A percentile compares a stretch with the other conserved stretches of the same genome.
Evolutionary conservation across 2,113 vertebrate species (phyloP).

Genomic region (Ptyas mucosa): DNA sequence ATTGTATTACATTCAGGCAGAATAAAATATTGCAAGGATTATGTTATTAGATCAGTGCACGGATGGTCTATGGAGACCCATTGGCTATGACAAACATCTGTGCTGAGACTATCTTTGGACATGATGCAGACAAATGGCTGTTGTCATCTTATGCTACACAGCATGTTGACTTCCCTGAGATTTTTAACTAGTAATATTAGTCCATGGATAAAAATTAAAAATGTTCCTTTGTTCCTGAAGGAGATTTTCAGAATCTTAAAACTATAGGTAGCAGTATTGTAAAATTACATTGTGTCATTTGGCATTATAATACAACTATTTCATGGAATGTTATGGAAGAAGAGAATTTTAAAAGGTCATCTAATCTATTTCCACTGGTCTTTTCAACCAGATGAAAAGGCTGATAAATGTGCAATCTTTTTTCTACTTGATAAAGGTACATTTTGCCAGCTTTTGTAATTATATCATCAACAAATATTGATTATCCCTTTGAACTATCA

Average conservation of each 20-base stretch:
- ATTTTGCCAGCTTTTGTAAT: not conserved
- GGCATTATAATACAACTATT: not conserved
- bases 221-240: not conserved
- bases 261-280: not conserved
- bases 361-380: conserved; percentile 15
- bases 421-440: not conserved
- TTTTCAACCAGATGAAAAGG: not conserved
- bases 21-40: not conserved
- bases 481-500: not conserved
- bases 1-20: not conserved
- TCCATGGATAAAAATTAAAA: not conserved
- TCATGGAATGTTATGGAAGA: not conserved
- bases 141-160: not conserved
- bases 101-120: not conserved
- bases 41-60: not conserved
- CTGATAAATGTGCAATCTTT: not conserved
- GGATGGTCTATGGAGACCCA: not conserved
- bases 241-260: not conserved
- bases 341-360: conserved; percentile 11
- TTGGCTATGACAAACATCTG: not conserved
- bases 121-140: not conserved
- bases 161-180: not conserved
- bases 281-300: not conserved
- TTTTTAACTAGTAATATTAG: not conserved
- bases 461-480: not conserved